Evolutionary conservation across 2,797 vertebrate species (phyloP).

Genomic region (Platalea minor): DNA sequence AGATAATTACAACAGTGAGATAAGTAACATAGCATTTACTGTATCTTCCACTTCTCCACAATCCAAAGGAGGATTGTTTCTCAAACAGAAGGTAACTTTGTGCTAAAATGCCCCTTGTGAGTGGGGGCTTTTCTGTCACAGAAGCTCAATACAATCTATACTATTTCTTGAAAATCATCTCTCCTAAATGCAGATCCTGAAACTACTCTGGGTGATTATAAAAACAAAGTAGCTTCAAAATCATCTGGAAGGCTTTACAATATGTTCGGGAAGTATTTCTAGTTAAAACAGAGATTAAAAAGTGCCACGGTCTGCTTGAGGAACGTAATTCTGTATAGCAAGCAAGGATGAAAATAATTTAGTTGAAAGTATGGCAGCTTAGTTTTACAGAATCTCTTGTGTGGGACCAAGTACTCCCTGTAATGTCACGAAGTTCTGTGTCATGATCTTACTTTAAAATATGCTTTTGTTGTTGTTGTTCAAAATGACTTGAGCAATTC

Average conservation of each 20-base stretch:
- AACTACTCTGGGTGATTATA: not conserved
- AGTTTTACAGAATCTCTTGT: not conserved
- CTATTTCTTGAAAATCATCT: not conserved
- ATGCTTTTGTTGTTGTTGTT: not conserved
- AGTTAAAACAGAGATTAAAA: not conserved
- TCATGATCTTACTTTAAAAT: not conserved
- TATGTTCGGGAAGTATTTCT: not conserved
- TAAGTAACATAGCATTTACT: not conserved
- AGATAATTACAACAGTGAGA: not conserved
- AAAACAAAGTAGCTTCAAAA: not conserved
- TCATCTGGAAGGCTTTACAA: not conserved
- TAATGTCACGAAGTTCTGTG: not conserved
- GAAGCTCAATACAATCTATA: not conserved
- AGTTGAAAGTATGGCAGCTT: not conserved
- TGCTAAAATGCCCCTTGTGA: not conserved
- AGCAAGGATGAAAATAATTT: not conserved
- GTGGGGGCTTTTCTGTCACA: not conserved
- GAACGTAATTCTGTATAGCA: not conserved
- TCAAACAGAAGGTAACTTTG: not conserved
- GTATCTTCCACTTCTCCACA: not conserved
- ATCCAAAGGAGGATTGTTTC: not conserved
- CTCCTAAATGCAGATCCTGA: not conserved
- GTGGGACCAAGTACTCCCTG: not conserved
- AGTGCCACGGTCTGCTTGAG: not conserved
- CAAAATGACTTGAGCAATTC: not conserved